Base-by-base conservation (phyloP, 2,797 vertebrate genomes). In the Cyprinella venusta region DNA sequence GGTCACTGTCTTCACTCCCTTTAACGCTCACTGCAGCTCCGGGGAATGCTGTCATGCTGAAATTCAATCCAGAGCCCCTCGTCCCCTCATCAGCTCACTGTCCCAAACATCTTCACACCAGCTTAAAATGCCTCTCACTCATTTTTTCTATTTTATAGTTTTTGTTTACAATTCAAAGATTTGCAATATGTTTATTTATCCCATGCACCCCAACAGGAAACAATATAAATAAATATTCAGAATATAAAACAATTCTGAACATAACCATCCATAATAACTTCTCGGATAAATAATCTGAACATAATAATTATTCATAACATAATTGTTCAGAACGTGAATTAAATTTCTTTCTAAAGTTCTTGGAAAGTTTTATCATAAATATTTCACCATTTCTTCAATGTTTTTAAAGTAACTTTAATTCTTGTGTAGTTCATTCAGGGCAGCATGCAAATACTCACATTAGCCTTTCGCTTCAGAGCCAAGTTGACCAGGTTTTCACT, bases 11-110 rank as follows among this genome's bases (percentile, higher is more conserved):
- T 86, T 79, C 69, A 76, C 88, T 84, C 84, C 64, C 18, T 36
- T 89, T 36, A 84, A 87, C 80, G 8, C 89, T 90, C 85, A 82
- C 83, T 82, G 79, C 74, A 86, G 81, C 40, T 67, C 67, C 74
- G 45, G 88, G 90, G 91, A 95, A 93, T 93, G 94, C 94, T 95
- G 92, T 88, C 85, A 89, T 90, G 92, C 88, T 48, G 95, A 94
- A 95, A 95, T 95, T 94, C 82, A 94, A 95, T 94, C 91, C 90
- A 78, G 75, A 84, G 71, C 86, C 56, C 63, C 85, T 88, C 88
- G 83, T 86, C 76, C 84, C 16, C 68, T 85, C 78, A 16, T 82
- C 74, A 85, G 86, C 86, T 84, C 87, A 13, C 76, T 80, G 84
- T 75, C 74, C 64, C 38, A 83, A 83, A 83, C 74, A 76, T 82